Base-by-base conservation (phyloP, 2,797 vertebrate genomes). In the Coendou prehensilis region DNA sequence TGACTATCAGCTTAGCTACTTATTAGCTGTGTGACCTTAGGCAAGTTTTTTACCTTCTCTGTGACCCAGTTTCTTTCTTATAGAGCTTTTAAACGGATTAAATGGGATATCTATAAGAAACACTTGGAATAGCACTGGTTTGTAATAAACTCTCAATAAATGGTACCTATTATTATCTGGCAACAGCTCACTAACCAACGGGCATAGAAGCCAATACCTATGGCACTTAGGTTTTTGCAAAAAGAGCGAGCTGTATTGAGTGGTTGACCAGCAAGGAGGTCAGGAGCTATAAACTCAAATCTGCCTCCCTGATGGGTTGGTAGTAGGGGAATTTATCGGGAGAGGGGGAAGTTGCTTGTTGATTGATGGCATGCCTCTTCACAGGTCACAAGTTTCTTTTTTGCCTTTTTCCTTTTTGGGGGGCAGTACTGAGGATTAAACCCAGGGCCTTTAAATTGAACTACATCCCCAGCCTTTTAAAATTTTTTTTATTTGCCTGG, bases 101-200 rank as follows among this genome's bases (percentile, higher is more conserved):
- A 88, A 93, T 76, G 69, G 37, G 61, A 93, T 94, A 92, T 30
- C 63, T 85, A 45, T 93, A 78, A 80, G 90, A 97, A 95, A 23
- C 59, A 71, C 10, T 93, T 95, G 89, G n/a, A 93, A 92, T 11
- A 94, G 61, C 30, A 64, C 57, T 8, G 11, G 45, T 92, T 86
- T 95, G 87, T 91, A 88, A 86, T 95, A 91, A 94, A 94, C 33
- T 94, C 89, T 96, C 63, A 97, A 71, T 96, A 93, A 96, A 94
- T 64, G 26, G 69, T 89, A 91, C 75, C 47, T 83, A 67, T 86
- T 86, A 87, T 63, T 93, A 26, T 54, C 33, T 2, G n/a, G 9
- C 47, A 93, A 75, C 9, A 41, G 28, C n/a, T 75, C 75, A 54
- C 23, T 93, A 26, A 45, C 26, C 28, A 59, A 14, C 30, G 17